phyloP scores from a whole-genome alignment of 2,113 vertebrate genomes.

The Orycteropus afer region DNA sequence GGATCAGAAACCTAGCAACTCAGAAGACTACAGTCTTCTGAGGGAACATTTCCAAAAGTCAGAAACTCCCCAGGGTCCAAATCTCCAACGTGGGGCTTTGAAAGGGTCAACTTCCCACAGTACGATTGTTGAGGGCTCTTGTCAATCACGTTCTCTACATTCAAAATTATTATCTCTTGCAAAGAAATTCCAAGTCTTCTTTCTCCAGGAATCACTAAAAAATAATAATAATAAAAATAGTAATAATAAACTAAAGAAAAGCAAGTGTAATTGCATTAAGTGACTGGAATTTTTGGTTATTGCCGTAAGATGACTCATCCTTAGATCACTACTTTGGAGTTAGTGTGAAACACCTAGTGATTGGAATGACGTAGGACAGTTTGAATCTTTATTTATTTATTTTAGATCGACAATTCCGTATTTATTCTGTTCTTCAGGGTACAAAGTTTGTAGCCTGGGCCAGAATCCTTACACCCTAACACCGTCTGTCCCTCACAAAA shows the following conservation, averaged over 20 bases:
- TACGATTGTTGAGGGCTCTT: not conserved
- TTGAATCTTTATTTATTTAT: not conserved
- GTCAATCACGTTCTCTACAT: not conserved
- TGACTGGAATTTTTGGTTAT: not conserved
- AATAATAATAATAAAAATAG: too few relatives aligned
- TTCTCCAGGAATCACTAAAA: not conserved
- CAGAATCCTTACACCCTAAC: too few relatives aligned
- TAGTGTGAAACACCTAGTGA: not conserved
- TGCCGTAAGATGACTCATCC: not conserved
- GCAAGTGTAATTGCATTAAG: not conserved
- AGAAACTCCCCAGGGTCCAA: not conserved
- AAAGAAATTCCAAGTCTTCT: not conserved
- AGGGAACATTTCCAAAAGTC: not conserved
- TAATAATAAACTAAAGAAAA: not conserved
- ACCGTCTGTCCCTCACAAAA: too few relatives aligned
- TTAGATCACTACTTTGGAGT: not conserved
- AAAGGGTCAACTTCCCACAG: not conserved
- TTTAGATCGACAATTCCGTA: too few relatives aligned
- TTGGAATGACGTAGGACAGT: not conserved
- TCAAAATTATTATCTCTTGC: not conserved
- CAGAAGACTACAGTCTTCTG: not conserved
- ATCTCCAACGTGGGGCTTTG: too few relatives aligned
- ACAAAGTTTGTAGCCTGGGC: too few relatives aligned
- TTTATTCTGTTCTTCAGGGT: too few relatives aligned
- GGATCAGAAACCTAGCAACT: not conserved